Conservation (phyloP, 2,797 vertebrate species). For the Setipinna tenuifilis region DNA sequence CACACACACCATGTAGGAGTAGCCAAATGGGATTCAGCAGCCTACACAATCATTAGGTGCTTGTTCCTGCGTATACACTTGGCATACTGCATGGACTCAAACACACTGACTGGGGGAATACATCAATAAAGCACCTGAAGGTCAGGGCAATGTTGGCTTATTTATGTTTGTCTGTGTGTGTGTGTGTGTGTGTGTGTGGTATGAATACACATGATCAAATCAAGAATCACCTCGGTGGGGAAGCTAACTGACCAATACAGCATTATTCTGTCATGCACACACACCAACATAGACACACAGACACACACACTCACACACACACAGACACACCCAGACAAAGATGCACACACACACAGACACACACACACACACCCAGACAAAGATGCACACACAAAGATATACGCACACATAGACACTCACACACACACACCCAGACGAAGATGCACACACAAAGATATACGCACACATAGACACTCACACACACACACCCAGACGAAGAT, state of each 20-base stretch:
- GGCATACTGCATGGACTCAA: neutral
- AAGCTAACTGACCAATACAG: neutral
- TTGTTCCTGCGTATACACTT: neutral
- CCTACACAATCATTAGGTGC: neutral
- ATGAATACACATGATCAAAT: neutral
- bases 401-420: neutral
- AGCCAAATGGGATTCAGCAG: neutral
- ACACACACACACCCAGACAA: neutral
- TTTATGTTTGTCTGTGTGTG: too few relatives aligned
- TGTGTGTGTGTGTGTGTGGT: too few relatives aligned
- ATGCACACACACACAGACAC: neutral
- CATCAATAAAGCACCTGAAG: neutral
- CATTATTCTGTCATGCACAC: neutral
- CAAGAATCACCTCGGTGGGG: neutral
- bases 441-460: neutral
- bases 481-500: neutral
- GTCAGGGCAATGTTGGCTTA: neutral
- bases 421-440: neutral
- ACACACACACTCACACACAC: too few relatives aligned
- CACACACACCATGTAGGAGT: neutral
- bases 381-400: neutral
- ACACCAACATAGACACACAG: too few relatives aligned
- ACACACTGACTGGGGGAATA: neutral
- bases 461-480: neutral
- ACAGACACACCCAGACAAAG: too few relatives aligned